Percentiles rank a stretch among this genome's conserved stretches.
Evolutionary conservation across 35 echinoderm and acorn worm genomes (phyloP).

Genomic region (Hemicentrotus pulcherrimus): DNA sequence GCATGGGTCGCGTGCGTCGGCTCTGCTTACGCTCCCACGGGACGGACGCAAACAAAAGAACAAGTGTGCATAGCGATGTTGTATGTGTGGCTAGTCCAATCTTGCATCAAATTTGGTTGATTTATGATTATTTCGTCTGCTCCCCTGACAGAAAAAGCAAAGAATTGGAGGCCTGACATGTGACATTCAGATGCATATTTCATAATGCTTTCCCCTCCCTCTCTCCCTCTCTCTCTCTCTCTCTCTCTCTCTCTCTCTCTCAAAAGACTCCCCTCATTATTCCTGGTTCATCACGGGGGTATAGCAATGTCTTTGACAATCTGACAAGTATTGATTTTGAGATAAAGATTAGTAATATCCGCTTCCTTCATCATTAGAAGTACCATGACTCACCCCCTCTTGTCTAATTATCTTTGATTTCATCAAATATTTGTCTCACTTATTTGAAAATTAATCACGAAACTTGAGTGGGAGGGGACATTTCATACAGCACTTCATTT

Average conservation of each 20-base stretch:
- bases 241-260: not conserved
- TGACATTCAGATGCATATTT: not conserved
- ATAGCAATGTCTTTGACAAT: not conserved
- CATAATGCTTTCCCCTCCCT: not conserved
- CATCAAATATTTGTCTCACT: not conserved
- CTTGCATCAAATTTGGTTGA: conserved; percentile 19
- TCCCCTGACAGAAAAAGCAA: not conserved
- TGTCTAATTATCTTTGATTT: not conserved
- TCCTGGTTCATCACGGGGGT: not conserved
- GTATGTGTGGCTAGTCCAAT: conserved; percentile 30
- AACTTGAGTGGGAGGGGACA: not conserved
- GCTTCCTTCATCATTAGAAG: not conserved
- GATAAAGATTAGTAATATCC: not conserved
- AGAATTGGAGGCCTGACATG: not conserved
- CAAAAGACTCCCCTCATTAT: not conserved
- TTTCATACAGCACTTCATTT: not conserved
- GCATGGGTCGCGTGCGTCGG: conserved; percentile 10
- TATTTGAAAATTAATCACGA: not conserved
- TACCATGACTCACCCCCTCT: not conserved
- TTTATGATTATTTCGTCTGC: conserved; percentile 21
- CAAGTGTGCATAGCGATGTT: conserved; percentile 21
- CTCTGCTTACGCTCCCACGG: conserved; percentile 14
- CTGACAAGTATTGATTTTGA: not conserved
- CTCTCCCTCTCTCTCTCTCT: too few relatives aligned
- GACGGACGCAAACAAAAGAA: conserved; percentile 34